Base-by-base conservation (phyloP, 2,888 invertebrate genomes). In the Uloborus plumipes region DNA sequence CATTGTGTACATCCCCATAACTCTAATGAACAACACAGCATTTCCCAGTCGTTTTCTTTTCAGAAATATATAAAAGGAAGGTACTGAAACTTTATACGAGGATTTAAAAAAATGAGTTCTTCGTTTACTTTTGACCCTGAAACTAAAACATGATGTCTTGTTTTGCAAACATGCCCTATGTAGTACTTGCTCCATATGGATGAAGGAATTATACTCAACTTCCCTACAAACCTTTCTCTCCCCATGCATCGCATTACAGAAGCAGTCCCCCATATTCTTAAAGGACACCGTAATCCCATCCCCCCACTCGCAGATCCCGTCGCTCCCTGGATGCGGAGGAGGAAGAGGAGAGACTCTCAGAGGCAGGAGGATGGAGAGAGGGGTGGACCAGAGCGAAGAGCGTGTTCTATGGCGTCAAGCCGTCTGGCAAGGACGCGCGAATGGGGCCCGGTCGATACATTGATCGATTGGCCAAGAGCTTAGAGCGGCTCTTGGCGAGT, bases 351-450 rank as follows among this genome's bases (percentile, higher is more conserved):
- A 51, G 66, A 55, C 14, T 18, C 15, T 26, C 15, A 11, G 59
- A 13, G 70, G 69, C 9, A 62, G 71, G 26, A 26, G 26, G 26
- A 26, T 26, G 26, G 26, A 26, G 20, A 4, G 26, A 26, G 20
- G 39, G 64, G 49, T 26, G 66, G 31, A 39, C 39, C 11, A 11
- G 39, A 14, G 39, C n/a, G 22, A 18, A 31, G 53, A 50, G 26
- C 67, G 64, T 58, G 74, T 55, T 64, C 58, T 49, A 74, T 80
- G 69, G 73, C 80, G 80, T 51, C 80, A 80, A 64, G 80, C 80
- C 69, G 80, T 79, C 79, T 79, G 79, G 79, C 67, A 67, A 31
- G 51, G 53, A 31, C 73, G 74, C 50, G 22, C 26, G 14, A 62
- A 51, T 39, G 39, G 3, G 39, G n/a, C n/a, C 64, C 20, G 74